Evolutionary conservation across 2,888 invertebrate species (phyloP), one percentile per base, ranked within the genome.

Genomic region (Eupeodes latifasciatus): DNA sequence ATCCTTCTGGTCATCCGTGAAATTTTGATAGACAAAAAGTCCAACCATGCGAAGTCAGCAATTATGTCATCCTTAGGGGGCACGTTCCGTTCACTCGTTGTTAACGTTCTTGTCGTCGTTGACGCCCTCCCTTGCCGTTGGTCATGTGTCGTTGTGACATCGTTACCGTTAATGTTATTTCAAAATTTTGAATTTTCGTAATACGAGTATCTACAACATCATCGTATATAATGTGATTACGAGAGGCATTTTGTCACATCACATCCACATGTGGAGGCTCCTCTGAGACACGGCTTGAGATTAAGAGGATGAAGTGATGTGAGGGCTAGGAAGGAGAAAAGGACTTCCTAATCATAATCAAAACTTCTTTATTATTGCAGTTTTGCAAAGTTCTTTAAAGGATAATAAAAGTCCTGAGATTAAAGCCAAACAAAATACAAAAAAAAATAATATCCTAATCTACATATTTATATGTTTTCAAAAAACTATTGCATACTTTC

Each of bases 331-430:
- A 5, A 69, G 55, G 51, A 62, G 51, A 40, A 27, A 76, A 59
- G 64, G 72, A 83, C 67, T 61, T 76, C 64, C 72, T 75, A 14
- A 66, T 77, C 88, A 62, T 78, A 85, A 88, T 88, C 88, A 85
- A 75, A 88, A 85, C 77, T 84, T 88, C 74, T 81, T 69, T 88
- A 77, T 88, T 88, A 88, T 88, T 88, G 85, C 88, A 88, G 88
- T 81, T 88, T 71, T 67, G 19, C 40, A 67, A 81, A 81, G 77
- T 84, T 78, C 49, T 71, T 81, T 84, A 40, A 85, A 88, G 88
- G 61, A 81, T 75, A 75, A 88, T 77, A 78, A 80, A 88, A 88
- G 61, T 74, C 69, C 80, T 64, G 71, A 75, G 84, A 83, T 87
- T 84, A 79, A 71, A 64, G 44, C 57, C 40, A 74, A 67, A 40